These are phyloP conservation scores for Zaprionus inermis DNA, from an alignment of 1,140 invertebrate species.

Conservation along the genomic window DNA sequence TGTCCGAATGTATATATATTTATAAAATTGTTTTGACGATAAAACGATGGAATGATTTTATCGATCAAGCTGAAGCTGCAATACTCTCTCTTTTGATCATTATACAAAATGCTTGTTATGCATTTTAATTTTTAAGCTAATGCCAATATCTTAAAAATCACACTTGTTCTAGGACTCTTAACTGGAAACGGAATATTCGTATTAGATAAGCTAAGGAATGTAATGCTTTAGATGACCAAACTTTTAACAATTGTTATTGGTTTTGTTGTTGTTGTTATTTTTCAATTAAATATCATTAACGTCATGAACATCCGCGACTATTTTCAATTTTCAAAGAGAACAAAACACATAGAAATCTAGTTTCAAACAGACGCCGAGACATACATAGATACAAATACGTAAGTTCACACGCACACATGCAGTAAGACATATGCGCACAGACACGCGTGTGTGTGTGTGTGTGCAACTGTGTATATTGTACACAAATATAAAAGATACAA, in stretches of 20 bases:
- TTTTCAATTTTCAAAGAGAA: constrained; percentile 63
- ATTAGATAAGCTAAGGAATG: background rate
- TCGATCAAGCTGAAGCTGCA: background rate
- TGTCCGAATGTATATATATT: constrained; percentile 6
- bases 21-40: constrained; percentile 11
- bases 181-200: background rate
- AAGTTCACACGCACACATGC: constrained; percentile 26
- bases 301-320: constrained; percentile 57
- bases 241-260: constrained; percentile 21
- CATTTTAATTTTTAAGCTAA: background rate
- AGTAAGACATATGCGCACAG: constrained; percentile 22
- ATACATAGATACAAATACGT: constrained; percentile 7
- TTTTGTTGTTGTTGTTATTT: constrained; percentile 30
- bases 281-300: constrained; percentile 54
- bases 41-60: background rate
- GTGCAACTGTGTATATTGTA: constrained; percentile 41
- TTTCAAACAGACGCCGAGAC: constrained; percentile 4
- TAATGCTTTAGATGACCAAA: background rate
- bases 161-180: background rate
- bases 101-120: no score
- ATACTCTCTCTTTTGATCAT: background rate
- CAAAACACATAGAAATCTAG: constrained; percentile 35
- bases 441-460: constrained; percentile 19
- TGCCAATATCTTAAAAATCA: background rate
- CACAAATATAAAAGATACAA: constrained; percentile 58